These are phyloP conservation scores for Thaumatotibia leucotreta DNA, from an alignment of 1,140 invertebrate genomes.

Conservation along the genomic window DNA sequence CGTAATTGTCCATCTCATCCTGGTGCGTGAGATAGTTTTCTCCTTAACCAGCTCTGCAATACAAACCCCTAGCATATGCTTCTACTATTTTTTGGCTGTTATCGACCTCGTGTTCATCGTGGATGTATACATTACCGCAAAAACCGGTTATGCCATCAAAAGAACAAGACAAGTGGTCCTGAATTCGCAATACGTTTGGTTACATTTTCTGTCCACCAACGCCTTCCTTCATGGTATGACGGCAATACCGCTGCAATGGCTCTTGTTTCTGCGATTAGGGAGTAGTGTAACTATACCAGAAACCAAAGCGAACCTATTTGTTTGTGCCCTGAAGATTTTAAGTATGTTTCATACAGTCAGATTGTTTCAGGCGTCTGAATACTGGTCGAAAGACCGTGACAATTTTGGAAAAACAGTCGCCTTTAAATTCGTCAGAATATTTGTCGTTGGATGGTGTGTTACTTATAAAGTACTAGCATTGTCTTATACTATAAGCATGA, in stretches of 20 bases:
- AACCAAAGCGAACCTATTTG: conserved; percentile 35
- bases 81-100: conserved; percentile 24
- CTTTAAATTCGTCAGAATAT: conserved; percentile 31
- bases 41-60: conserved; percentile 29
- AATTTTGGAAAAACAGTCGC: conserved; percentile 13
- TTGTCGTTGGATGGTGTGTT: conserved; percentile 21
- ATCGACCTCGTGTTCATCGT: conserved; percentile 28
- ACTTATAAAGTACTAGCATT: conserved; percentile 24
- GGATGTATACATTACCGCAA: conserved; percentile 34
- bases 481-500: conserved; percentile 21
- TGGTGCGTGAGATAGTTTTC: conserved; percentile 29
- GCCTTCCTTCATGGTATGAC: conserved; percentile 32
- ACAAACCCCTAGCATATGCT: conserved; percentile 13
- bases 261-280: conserved; percentile 37
- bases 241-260: conserved; percentile 29
- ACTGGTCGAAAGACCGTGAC: conserved; percentile 19
- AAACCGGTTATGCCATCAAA: conserved; percentile 32
- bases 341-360: conserved; percentile 23
- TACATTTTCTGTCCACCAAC: conserved; percentile 32
- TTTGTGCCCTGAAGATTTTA: conserved; percentile 27
- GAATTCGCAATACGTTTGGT: conserved; percentile 19
- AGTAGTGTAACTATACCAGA: conserved; percentile 19
- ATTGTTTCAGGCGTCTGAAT: conserved; percentile 27
- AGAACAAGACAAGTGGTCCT: conserved; percentile 26
- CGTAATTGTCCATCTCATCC: conserved; percentile 21